phyloP scores from a whole-genome alignment of 2,888 invertebrate species.

The Oscheius myriophilus region DNA sequence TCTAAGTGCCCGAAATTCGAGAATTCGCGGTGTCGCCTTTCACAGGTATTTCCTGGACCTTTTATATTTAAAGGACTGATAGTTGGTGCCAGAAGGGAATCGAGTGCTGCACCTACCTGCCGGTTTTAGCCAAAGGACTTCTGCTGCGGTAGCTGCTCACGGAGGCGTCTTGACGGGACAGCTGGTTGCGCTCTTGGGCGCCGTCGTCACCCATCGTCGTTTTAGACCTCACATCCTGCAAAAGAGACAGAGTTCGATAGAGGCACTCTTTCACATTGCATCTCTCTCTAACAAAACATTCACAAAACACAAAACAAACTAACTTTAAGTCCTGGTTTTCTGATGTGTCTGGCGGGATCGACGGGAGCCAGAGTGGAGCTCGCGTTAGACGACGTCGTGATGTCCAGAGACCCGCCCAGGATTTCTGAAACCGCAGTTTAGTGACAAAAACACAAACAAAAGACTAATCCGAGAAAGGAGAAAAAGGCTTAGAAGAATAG shows the following conservation, averaged over 20 bases:
- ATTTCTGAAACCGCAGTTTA: constrained; percentile 4
- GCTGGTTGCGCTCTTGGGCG: constrained; percentile 28
- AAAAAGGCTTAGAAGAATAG: no score
- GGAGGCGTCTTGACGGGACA: constrained; percentile 34
- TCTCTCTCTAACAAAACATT: no score
- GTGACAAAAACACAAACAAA: neutral
- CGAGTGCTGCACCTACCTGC: constrained; percentile 7
- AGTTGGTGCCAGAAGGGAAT: neutral
- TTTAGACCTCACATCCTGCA: constrained; percentile 35
- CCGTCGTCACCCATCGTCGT: constrained; percentile 35
- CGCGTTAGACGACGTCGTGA: constrained; percentile 15
- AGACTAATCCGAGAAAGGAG: neutral
- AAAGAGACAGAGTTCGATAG: neutral
- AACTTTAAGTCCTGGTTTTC: constrained; percentile 15
- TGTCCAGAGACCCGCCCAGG: constrained; percentile 28
- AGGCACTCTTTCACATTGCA: no score
- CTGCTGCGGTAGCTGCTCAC: constrained; percentile 15
- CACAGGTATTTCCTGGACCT: no score
- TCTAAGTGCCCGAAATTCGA: no score
- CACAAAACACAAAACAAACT: neutral
- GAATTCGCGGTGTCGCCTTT: no score
- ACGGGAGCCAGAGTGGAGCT: constrained; percentile 18
- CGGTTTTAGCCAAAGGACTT: constrained; percentile 20
- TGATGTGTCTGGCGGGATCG: constrained; percentile 4
- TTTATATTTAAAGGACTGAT: no score